These are phyloP conservation scores for Heterotis niloticus DNA, from an alignment of 2,113 vertebrate species.

Conservation along the genomic window DNA sequence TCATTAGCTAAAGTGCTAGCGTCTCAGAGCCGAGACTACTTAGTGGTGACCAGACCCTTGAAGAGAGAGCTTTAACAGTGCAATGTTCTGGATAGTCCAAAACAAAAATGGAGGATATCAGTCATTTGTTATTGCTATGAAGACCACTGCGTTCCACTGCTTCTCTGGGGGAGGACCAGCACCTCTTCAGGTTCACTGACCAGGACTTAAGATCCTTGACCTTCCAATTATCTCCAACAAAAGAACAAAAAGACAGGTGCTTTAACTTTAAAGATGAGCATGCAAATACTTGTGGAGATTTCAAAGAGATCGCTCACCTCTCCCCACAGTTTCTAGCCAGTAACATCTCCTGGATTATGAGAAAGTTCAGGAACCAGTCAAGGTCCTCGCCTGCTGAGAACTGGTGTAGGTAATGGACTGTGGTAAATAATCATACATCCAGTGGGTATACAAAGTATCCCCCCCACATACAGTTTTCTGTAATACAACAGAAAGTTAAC, in stretches of 20 bases:
- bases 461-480: no score
- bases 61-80: slow-evolving; percentile 40
- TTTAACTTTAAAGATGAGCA: slow-evolving; percentile 35
- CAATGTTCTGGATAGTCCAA: not conserved
- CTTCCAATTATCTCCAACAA: not conserved
- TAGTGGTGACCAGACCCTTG: slow-evolving; percentile 33
- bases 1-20: slow-evolving; percentile 60
- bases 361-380: not conserved
- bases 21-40: slow-evolving; percentile 54
- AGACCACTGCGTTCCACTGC: not conserved
- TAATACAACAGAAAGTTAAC: no score
- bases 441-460: not conserved
- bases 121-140: not conserved
- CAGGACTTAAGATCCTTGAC: not conserved
- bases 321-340: not conserved
- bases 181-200: not conserved
- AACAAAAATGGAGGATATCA: not conserved
- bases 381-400: no score
- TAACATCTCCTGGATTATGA: not conserved
- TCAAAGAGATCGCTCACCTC: slow-evolving; percentile 23
- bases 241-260: slow-evolving; percentile 24
- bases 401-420: no score
- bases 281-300: slow-evolving; percentile 33
- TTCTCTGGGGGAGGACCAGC: no score
- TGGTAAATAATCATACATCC: no score